These are phyloP conservation scores for Lasioglossum malachurum DNA, from an alignment of 2,888 invertebrate species.

Conservation along the genomic window DNA sequence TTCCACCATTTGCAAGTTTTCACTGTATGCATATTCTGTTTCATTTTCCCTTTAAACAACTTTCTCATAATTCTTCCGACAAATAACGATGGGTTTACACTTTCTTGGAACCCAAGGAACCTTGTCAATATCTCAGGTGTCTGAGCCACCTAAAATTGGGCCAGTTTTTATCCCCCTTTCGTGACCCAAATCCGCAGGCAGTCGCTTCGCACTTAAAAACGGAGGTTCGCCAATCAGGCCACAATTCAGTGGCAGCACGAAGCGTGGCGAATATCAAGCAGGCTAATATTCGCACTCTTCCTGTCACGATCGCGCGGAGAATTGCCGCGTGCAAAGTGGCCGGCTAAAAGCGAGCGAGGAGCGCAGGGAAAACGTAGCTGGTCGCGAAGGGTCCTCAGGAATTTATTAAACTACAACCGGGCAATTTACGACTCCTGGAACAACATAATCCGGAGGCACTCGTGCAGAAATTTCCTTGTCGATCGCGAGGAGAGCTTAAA, in stretches of 20 bases:
- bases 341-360: not conserved
- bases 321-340: not conserved
- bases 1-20: too few relatives aligned
- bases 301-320: not conserved
- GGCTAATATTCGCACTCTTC: conserved; percentile 15
- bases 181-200: not conserved
- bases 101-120: too few relatives aligned
- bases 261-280: conserved; percentile 2
- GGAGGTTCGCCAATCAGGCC: not conserved
- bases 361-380: not conserved
- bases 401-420: conserved; percentile 61
- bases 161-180: not conserved
- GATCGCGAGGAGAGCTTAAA: conserved; percentile 52
- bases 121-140: not conserved
- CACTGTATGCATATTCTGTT: too few relatives aligned
- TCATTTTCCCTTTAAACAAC: too few relatives aligned
- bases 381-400: conserved; percentile 39
- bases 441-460: conserved; percentile 61
- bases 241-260: not conserved
- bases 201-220: not conserved
- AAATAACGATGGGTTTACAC: too few relatives aligned
- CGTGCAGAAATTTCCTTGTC: conserved; percentile 64
- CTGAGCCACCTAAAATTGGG: not conserved
- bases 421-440: conserved; percentile 57
- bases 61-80: too few relatives aligned